Evolutionary conservation across 2,888 invertebrate species (phyloP), one percentile per base, ranked within the genome.

Genomic region (Deilephila porcellus): DNA sequence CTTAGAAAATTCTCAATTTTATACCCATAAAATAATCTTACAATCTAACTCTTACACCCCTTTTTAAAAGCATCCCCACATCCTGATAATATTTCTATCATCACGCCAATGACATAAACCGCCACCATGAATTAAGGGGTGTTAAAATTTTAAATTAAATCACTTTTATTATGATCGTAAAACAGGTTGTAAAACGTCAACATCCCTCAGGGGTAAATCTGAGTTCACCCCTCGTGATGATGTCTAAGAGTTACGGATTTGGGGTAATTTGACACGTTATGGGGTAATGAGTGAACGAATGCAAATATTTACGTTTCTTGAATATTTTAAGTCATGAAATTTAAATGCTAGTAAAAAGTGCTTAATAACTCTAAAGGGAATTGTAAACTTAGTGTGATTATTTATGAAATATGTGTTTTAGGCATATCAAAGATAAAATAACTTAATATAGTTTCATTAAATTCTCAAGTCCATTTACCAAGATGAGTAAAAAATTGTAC

Each of bases 71-170:
- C 45, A 67, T 11, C 6, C 25, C 25, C 32, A 14, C 19, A 19
- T 32, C 60, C 60, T 20, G 20, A 37, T 60, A 32, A 45, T 71
- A 71, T 71, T 32, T 71, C 60, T 60, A 71, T 71, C 45, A 71
- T 37, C 71, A 37, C 45, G 17, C 25, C 52, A 53, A 62, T 53
- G 56, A 64, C 63, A 56, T 64, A 45, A 72, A 74, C 74, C 74
- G 67, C 71, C 70, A 72, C 73, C 75, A 71, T 78, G 76, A 78
- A 79, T 77, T 75, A 78, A 34, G 60, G 71, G 72, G 74, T 77
- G 76, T 79, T 77, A 78, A 78, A 80, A 77, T 78, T 78, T 80
- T 78, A 79, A 81, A 81, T 80, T 77, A 78, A 81, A 79, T 74
- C 74, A 75, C 77, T 79, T 81, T 80, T 80, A 80, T 80, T 78